Evolutionary conservation across 2,113 vertebrate species (phyloP), one percentile per base, ranked within the genome.

Genomic region (Hirundichthys speculiger): DNA sequence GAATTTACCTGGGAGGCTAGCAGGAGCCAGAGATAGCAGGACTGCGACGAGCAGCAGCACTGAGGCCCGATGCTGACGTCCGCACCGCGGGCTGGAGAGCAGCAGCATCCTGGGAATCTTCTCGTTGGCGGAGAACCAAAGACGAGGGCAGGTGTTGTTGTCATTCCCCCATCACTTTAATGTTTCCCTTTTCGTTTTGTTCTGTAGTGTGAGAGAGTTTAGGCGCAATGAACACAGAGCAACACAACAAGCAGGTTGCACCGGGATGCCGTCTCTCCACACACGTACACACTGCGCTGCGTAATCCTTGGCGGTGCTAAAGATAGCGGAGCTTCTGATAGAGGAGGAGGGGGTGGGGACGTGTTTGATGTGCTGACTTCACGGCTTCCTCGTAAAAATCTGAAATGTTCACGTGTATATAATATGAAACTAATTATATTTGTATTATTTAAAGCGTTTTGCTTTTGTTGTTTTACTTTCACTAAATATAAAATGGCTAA

Each of bases 41-140:
- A 79, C 55, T 27, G 66, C 75, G 65, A 64, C 38, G 51, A 72
- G 20, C 45, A 75, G 77, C 48, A 64, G 70, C 71, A 64, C 49
- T 47, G 77, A 82, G 77, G 89, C 84, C 83, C 79, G 77, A 69
- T 47, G 64, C 66, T n/a, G 75, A 34, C 40, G 70, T 51, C 55
- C 81, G 63, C 11, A 75, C 67, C 53, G 49, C 72, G 69, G 83
- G 49, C 79, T 69, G 39, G 56, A 69, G 30, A 77, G 77, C 84
- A 82, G 79, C 84, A 80, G 82, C 89, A 88, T 89, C 83, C 68
- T 87, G 12, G 55, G 66, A 48, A n/a, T 77, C 57, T 79, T 80
- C 46, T 86, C 52, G 40, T 53, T 49, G 72, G 50, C 77, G 66
- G 72, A 56, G 38, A 66, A 65, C 80, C 76, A 75, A 5, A 61